Base-by-base conservation (phyloP, 2,888 invertebrate genomes). In the Himalopsyche anomala region DNA sequence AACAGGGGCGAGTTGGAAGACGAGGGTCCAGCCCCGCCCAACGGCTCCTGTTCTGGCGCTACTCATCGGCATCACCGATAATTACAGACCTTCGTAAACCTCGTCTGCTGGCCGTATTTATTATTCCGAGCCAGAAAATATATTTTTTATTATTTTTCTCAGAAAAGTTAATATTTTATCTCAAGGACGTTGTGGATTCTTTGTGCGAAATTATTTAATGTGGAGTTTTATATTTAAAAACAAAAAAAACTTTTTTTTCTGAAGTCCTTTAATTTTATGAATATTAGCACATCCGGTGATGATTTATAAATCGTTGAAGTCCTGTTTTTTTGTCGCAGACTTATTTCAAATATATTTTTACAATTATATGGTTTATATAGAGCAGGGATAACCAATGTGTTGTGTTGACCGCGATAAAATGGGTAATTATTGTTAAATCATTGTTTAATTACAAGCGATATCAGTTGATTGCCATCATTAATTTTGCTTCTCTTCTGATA, bases 31-130 rank as follows among this genome's bases (percentile, higher is more conserved):
- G 62, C 62, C 62, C 62, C 62, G 62, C 62, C 62, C 62, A 62
- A 62, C 62, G 19, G 62, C 62, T 62, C 62, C 62, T 28, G 62
- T 62, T 62, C 62, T 62, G 19, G 28, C 62, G 62, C 28, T 62
- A 11, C 62, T 62, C 62, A 62, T 11, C 62, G 62, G 62, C 62
- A 28, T 62, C 62, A 19, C 19, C 62, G 62, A 62, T 62, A 62
- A 62, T 62, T 62, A 62, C 62, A 62, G 62, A 28, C 62, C 62
- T 62, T 19, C 0, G 19, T 19, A 19, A 28, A 28, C 62, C n/a
- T 62, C 62, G 62, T 62, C 62, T 62, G 62, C 62, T 62, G 62
- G n/a, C 62, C 62, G 62, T 19, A 62, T 62, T 62, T 62, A 62
- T 62, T 62, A 62, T 62, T 62, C 8, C 62, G 28, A 19, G 62